Evolutionary conservation across 2,113 vertebrate species (phyloP).

Genomic region (Megaleporinus macrocephalus): DNA sequence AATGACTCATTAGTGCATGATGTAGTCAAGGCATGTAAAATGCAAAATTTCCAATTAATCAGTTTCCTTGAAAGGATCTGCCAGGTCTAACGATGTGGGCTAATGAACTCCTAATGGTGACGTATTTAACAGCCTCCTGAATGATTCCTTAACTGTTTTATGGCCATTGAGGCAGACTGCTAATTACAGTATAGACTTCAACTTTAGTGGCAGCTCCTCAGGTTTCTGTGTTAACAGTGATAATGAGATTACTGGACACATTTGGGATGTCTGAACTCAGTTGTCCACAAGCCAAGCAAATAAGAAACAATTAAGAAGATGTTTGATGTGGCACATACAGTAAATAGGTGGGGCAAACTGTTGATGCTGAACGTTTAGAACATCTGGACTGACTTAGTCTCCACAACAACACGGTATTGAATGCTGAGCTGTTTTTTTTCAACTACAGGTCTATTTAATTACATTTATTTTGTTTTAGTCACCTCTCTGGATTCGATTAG

Average conservation of each 20-base stretch:
- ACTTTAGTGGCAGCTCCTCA: constrained; percentile 64
- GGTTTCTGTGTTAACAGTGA: constrained; percentile 67
- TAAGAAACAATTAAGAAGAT: neutral
- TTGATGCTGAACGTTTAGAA: neutral
- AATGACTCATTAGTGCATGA: constrained; percentile 46
- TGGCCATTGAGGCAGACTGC: constrained; percentile 75
- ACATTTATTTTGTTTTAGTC: neutral
- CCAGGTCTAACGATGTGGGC: constrained; percentile 74
- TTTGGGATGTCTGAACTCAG: constrained; percentile 42
- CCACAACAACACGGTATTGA: no score
- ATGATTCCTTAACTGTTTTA: constrained; percentile 84
- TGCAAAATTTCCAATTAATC: constrained; percentile 47
- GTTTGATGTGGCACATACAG: constrained; percentile 9
- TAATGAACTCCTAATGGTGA: constrained; percentile 83
- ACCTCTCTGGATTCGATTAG: neutral
- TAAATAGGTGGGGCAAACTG: neutral
- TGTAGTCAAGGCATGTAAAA: constrained; percentile 17
- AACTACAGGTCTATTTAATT: no score
- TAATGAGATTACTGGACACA: constrained; percentile 53
- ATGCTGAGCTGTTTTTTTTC: no score
- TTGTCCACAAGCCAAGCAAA: constrained; percentile 29
- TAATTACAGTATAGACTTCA: constrained; percentile 77
- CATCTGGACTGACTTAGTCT: neutral
- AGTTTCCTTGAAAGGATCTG: constrained; percentile 57
- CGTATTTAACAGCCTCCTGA: constrained; percentile 75